These are phyloP conservation scores for Acanthiza pusilla DNA, from an alignment of 2,797 vertebrate species.

Conservation along the genomic window DNA sequence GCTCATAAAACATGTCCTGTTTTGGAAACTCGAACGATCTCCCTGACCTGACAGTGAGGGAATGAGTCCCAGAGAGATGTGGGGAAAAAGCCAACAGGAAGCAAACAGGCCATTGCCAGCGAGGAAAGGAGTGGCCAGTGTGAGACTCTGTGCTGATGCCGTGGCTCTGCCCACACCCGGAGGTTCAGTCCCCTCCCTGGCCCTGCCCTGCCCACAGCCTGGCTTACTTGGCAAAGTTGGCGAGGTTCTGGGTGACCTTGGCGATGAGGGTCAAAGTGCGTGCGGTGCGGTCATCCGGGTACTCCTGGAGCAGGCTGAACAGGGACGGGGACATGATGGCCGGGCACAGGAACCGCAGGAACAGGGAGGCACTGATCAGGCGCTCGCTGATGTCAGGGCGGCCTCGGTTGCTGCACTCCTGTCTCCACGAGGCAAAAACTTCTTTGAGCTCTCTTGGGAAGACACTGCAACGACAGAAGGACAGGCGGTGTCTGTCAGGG, in stretches of 20 bases:
- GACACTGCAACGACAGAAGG: slow-evolving; percentile 75
- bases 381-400: slow-evolving; percentile 97
- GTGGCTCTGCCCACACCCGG: rapidly evolving
- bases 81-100: background rate
- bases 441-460: slow-evolving; percentile 97
- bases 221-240: slow-evolving; percentile 96
- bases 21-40: slow-evolving; percentile 34
- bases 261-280: slow-evolving; percentile 97
- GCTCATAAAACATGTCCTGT: background rate
- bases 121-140: background rate
- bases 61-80: background rate
- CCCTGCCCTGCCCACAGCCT: background rate
- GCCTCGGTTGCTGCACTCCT: slow-evolving; percentile 93
- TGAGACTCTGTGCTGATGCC: background rate
- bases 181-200: background rate
- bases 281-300: slow-evolving; percentile 94
- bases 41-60: background rate
- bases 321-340: slow-evolving; percentile 99
- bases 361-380: slow-evolving; percentile 95
- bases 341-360: slow-evolving; percentile 95
- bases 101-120: background rate
- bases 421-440: slow-evolving; percentile 96
- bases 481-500: background rate
- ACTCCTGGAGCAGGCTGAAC: slow-evolving; percentile 95
- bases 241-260: slow-evolving; percentile 98